Evolutionary conservation across 2,888 invertebrate genomes (phyloP), one percentile per base, ranked within the genome.

Genomic region (Alsophila aescularia): DNA sequence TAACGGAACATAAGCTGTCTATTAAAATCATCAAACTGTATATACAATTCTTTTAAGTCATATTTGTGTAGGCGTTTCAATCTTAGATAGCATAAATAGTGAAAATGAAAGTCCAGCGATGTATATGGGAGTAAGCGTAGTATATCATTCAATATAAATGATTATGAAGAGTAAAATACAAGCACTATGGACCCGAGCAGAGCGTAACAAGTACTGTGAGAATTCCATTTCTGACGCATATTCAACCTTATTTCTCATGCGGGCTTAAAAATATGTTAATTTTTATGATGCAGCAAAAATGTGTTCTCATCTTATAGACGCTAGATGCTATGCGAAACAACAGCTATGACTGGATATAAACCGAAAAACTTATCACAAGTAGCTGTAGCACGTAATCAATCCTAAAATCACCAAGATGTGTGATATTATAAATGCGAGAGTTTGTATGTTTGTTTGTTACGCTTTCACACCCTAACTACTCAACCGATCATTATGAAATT

Each of bases 1-100:
- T 74, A 77, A 73, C 70, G 67, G 64, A 75, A 79, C 76, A 78
- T 67, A 80, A 82, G 81, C 81, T 71, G 68, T 73, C 75, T 79
- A 79, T 69, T 32, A 32, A 1, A 36, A 53, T 44, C 48, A 45
- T 53, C 42, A 58, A 27, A 36, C 35, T 57, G 13, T 52, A 39
- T 24, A 36, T 51, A 27, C 24, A 35, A 32, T 14, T 37, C 16
- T 35, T 48, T 24, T 48, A 14, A 24, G 34, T 36, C 12, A 29
- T 54, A 14, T 44, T 37, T 37, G 40, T 59, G 35, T 52, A 44
- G 48, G 50, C 49, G 41, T 60, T 49, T 51, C 14, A 18, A 34
- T 44, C 37, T 52, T 53, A 45, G 39, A 37, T 45, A 52, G 58
- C 52, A 32, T 52, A 44, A 55, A 52, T 40, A 34, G 55, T 63